Base-by-base conservation (phyloP, 2,888 invertebrate genomes). In the Rhamphomyia laevipes region DNA sequence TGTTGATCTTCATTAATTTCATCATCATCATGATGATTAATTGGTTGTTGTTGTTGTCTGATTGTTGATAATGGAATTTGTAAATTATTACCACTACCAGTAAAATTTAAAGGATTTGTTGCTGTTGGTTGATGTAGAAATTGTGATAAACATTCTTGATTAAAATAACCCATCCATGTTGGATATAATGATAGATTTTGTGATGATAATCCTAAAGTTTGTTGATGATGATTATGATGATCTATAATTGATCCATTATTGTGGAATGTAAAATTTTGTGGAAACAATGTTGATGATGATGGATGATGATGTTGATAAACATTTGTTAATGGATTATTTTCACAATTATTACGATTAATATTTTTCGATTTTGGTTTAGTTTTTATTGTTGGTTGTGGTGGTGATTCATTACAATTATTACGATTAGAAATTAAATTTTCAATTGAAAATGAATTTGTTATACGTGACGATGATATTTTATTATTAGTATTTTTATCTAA, bases 131-230 rank as follows among this genome's bases (percentile, higher is more conserved):
- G 61, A 49, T 67, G 57, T 43, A 69, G 62, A 15, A 70, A 54
- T 54, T 69, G 70, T 40, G 64, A 61, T 47, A 70, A 60, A 45
- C 68, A 64, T 50, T 68, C 70, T 47, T 67, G 70, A 44, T 64
- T 65, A 56, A 70, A 66, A 45, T 70, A 70, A 37, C 68, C 70
- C 49, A 70, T 59, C 70, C 70, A 70, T 41, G 70, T 70, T 56
- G 68, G 69, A 46, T 69, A 70, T 11, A 70, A 61, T 42, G 42
- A 7, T 23, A 42, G n/a, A 42, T 42, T 42, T 42, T 42, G 42
- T 21, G 42, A n/a, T n/a, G n/a, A n/a, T 23, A 27, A 23, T 15
- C 23, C 27, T 21, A 15, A 27, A 23, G 15, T 27, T 23, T 18
- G 12, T 31, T 60, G 56, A 7, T 46, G 55, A 40, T 38, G 48